Percentiles rank a stretch among this genome's conserved stretches.
Evolutionary conservation across 2,888 invertebrate species (phyloP).

Genomic region (Shargacucullia verbasci): DNA sequence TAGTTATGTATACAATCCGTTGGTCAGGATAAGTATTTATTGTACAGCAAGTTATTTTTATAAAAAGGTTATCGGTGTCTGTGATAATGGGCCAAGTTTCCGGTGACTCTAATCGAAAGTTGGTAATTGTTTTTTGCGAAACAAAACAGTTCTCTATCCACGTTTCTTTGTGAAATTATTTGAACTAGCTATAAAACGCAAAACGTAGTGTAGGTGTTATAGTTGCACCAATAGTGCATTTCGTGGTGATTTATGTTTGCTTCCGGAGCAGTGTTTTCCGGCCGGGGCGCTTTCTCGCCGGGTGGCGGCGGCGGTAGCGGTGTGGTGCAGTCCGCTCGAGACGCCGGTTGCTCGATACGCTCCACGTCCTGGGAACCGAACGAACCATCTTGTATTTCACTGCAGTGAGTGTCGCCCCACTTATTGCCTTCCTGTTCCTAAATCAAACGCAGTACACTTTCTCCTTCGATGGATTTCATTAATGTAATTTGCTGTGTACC

Average conservation of each 20-base stretch:
- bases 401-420: background rate
- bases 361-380: slow-evolving; percentile 54
- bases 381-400: slow-evolving; percentile 16
- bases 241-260: slow-evolving; percentile 23
- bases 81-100: too few relatives aligned
- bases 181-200: background rate
- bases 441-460: slow-evolving; percentile 4
- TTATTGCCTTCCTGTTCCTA: slow-evolving; percentile 7
- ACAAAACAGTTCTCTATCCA: background rate
- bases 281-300: slow-evolving; percentile 54
- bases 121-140: too few relatives aligned
- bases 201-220: background rate
- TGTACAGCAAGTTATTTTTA: too few relatives aligned
- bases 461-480: slow-evolving; percentile 8
- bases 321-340: slow-evolving; percentile 20
- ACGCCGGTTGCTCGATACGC: slow-evolving; percentile 49
- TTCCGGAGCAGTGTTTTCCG: slow-evolving; percentile 12
- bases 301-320: slow-evolving; percentile 6
- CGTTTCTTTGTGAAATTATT: background rate
- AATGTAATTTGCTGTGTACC: background rate
- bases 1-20: too few relatives aligned
- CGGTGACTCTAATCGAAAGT: too few relatives aligned
- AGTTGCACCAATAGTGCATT: slow-evolving; percentile 1
- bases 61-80: too few relatives aligned
- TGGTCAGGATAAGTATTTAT: too few relatives aligned